Base-by-base conservation (phyloP, 2,888 invertebrate genomes). In the Heliconius ismenius region DNA sequence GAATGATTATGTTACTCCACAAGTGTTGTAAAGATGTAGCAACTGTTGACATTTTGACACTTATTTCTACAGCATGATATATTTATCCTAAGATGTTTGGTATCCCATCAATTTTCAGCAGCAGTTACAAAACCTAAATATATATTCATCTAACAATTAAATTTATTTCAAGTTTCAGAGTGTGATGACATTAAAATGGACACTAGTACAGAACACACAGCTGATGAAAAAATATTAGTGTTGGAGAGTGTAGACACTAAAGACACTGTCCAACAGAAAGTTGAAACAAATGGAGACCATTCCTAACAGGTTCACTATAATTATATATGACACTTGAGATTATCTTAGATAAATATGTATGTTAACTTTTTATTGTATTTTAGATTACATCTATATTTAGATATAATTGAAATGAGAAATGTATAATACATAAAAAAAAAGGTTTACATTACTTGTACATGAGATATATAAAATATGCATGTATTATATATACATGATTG, bases 151-250 rank as follows among this genome's bases (percentile, higher is more conserved):
- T 6, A 18, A 49, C 18, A 49, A 18, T 49, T n/a, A 65, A 21
- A 68, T 18, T 26, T 21, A 43, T 72, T 70, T 15, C 1, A 21
- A 26, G 7, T 83, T 82, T 67, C 83, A 85, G 83, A 81, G 77
- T 79, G 78, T 79, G 84, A 86, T n/a, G 84, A 85, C 73, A 86
- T 76, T 73, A 87, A 85, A 83, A 81, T 84, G 79, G 85, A 87
- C 15, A 84, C 84, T 62, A 77, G 64, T 9, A 74, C 73, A 72
- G 80, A 81, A 54, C 75, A 74, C 39, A 77, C 76, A 26, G 24
- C 60, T 2, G 36, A 58, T n/a, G 65, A 36, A 9, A 73, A 80
- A 18, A 64, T 72, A 4, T 54, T 28, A 26, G 69, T 58, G 49
- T 65, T 73, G 26, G 73, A 77, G 7, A 21, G 65, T 13, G 58